A percentile compares a stretch with the other conserved stretches of the same genome.
Evolutionary conservation across 2,888 invertebrate species (phyloP).

Genomic region (Priocnemis perturbator): DNA sequence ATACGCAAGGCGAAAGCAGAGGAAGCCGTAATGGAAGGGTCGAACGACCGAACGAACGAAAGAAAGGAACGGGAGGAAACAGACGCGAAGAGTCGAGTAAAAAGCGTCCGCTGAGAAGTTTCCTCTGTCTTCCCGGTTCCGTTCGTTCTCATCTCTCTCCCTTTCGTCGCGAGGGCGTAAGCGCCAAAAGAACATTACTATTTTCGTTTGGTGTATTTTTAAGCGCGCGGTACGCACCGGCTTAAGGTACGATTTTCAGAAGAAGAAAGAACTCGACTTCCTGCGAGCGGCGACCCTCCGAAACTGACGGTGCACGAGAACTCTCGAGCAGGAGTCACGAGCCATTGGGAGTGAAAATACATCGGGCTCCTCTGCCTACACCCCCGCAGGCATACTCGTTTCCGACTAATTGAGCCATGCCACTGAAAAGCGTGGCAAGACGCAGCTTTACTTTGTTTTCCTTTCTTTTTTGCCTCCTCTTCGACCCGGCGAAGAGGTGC

Average conservation of each 20-base stretch:
- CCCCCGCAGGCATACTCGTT: slow-evolving; percentile 7
- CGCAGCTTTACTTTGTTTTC: not conserved
- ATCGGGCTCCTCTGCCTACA: slow-evolving; percentile 7
- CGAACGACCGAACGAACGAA: slow-evolving; percentile 7
- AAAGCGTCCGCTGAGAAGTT: not conserved
- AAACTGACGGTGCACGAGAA: too few species aligned
- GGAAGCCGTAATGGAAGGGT: not conserved
- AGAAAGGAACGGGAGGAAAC: not conserved
- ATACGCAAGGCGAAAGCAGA: not conserved
- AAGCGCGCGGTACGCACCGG: slow-evolving; percentile 8
- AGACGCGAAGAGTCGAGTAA: not conserved
- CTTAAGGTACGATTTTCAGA: slow-evolving; percentile 1
- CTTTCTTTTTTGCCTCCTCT: not conserved
- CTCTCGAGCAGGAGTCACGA: slow-evolving; percentile 31
- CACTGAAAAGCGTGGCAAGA: slow-evolving; percentile 7
- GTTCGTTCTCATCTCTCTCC: not conserved
- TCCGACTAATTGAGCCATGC: slow-evolving; percentile 45
- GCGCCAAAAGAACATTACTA: not conserved
- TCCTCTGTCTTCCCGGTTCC: not conserved
- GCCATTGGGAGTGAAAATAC: slow-evolving; percentile 42
- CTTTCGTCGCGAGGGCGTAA: not conserved
- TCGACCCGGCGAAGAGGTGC: too few species aligned
- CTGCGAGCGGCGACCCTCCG: slow-evolving; percentile 9
- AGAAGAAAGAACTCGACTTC: slow-evolving; percentile 46
- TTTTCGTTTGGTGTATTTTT: too few species aligned